Evolutionary conservation across 2,797 vertebrate genomes (phyloP).

Genomic region (Poecilia wingei): DNA sequence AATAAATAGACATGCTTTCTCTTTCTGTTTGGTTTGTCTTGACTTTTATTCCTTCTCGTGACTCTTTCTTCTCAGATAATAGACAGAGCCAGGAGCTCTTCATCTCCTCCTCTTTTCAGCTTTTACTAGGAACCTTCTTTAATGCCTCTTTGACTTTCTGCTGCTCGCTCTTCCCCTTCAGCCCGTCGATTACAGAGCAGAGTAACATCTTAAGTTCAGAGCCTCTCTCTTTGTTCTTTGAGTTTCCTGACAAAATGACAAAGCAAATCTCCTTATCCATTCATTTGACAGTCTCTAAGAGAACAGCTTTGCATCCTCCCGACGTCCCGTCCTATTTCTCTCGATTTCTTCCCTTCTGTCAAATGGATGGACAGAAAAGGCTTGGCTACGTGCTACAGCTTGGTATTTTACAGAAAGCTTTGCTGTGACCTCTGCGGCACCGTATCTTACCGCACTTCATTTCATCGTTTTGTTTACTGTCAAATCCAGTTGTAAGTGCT

Average conservation of each 20-base stretch:
- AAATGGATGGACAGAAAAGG: slow-evolving; percentile 43
- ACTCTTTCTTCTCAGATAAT: slow-evolving; percentile 37
- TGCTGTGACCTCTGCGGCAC: slow-evolving; percentile 16
- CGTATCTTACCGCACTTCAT: neutral
- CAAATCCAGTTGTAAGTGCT: slow-evolving; percentile 2
- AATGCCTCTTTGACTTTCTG: slow-evolving; percentile 36
- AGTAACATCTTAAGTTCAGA: slow-evolving; percentile 64
- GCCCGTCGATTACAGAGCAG: slow-evolving; percentile 43
- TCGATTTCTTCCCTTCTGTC: slow-evolving; percentile 47
- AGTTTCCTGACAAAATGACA: slow-evolving; percentile 63
- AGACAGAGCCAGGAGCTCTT: slow-evolving; percentile 32
- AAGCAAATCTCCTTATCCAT: slow-evolving; percentile 68
- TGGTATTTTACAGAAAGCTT: slow-evolving; percentile 47
- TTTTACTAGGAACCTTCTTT: slow-evolving; percentile 42
- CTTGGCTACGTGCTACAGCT: slow-evolving; percentile 42
- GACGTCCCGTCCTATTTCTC: slow-evolving; percentile 16
- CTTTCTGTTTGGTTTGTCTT: slow-evolving; percentile 5
- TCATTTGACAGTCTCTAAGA: slow-evolving; percentile 60
- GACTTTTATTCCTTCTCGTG: slow-evolving; percentile 23
- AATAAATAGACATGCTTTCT: slow-evolving; percentile 19
- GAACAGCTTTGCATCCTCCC: slow-evolving; percentile 37
- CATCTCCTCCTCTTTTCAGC: slow-evolving; percentile 21
- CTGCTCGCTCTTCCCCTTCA: slow-evolving; percentile 30
- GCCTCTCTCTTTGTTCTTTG: slow-evolving; percentile 47
- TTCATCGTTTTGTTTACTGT: slow-evolving; percentile 29